Evolutionary conservation across 2,113 vertebrate genomes (phyloP).

Genomic region (human (Homo sapiens)): GRCh38 chr9:127337001-127337500

Average conservation of each 20-base stretch:
- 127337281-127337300: rapidly evolving
- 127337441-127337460: neutral
- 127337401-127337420: neutral
- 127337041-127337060: neutral
- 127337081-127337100: neutral
- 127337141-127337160: neutral
- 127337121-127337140: neutral
- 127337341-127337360: neutral
- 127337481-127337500: neutral
- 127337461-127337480: neutral
- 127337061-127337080: neutral
- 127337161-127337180: neutral
- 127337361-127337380: neutral
- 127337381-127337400: neutral
- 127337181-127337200: rapidly evolving
- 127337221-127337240: neutral
- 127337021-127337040: neutral
- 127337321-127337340: neutral
- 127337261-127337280: neutral
- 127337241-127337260: neutral
- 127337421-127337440: neutral
- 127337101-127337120: neutral
- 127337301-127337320: neutral
- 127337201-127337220: neutral
- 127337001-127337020: neutral